Evolutionary conservation across 30 jellyfish, hydroid and myxozoan genomes (phyloP).

Genomic region (Hydractinia symbiolongicarpus): DNA sequence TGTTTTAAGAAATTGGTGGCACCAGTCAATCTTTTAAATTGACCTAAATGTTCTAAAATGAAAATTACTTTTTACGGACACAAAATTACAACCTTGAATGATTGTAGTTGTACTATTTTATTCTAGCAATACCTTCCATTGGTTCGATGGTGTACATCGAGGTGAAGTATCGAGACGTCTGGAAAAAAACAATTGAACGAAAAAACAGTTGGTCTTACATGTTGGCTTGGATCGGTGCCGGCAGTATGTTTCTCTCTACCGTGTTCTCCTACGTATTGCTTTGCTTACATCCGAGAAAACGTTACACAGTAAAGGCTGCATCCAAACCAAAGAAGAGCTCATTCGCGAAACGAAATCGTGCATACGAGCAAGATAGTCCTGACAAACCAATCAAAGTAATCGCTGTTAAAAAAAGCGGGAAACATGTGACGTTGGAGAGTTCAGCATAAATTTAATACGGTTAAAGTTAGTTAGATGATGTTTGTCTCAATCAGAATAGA

Average conservation of each 20-base stretch:
- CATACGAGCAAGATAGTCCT: too few relatives aligned
- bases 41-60: too few relatives aligned
- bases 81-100: neutral
- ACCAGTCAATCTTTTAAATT: too few relatives aligned
- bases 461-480: neutral
- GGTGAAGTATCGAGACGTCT: neutral
- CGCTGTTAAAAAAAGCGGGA: neutral
- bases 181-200: neutral
- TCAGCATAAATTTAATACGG: neutral
- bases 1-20: too few relatives aligned
- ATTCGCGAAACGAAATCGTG: too few relatives aligned
- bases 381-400: neutral
- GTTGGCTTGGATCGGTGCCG: constrained; percentile 14
- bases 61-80: too few relatives aligned
- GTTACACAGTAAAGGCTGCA: neutral
- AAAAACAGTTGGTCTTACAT: neutral
- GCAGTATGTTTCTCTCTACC: neutral
- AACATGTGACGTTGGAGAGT: neutral
- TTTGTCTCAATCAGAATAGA: too few relatives aligned
- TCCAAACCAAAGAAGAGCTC: too few relatives aligned
- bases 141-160: constrained; percentile 8
- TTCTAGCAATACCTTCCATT: neutral
- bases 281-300: neutral
- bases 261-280: neutral
- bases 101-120: neutral